phyloP scores from a whole-genome alignment of 2,113 vertebrate genomes.

The Alligator sinensis region DNA sequence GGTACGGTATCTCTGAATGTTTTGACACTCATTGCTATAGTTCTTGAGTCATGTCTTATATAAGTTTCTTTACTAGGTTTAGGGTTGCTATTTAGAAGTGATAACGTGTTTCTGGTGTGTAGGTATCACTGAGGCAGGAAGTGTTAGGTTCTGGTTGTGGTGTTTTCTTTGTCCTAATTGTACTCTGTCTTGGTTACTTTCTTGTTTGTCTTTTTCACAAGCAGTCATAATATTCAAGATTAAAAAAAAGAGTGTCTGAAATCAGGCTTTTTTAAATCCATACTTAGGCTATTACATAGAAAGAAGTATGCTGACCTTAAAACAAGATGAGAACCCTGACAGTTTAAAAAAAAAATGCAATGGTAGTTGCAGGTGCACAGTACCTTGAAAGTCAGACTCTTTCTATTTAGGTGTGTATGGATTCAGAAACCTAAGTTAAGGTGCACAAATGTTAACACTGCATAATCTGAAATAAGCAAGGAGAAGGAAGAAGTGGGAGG shows the following conservation, averaged over 20 bases:
- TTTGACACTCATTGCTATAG: slow-evolving; percentile 53
- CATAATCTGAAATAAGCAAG: slow-evolving; percentile 13
- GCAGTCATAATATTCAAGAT: background rate
- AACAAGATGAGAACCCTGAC: background rate
- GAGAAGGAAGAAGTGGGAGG: slow-evolving; percentile 25
- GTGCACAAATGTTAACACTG: background rate
- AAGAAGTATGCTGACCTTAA: background rate
- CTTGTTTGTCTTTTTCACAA: background rate
- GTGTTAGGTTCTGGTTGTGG: slow-evolving; percentile 7
- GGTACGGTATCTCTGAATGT: slow-evolving; percentile 55
- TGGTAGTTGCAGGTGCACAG: background rate
- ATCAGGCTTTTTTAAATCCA: background rate
- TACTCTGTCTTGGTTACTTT: background rate
- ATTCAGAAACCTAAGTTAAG: background rate
- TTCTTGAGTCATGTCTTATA: slow-evolving; percentile 56
- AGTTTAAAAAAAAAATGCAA: background rate
- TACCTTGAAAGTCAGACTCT: background rate
- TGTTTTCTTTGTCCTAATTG: slow-evolving; percentile 17
- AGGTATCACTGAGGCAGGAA: slow-evolving; percentile 21
- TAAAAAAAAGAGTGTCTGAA: background rate
- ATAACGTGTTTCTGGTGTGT: slow-evolving; percentile 31
- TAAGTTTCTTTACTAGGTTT: slow-evolving; percentile 70
- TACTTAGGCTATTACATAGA: background rate
- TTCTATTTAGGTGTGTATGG: background rate
- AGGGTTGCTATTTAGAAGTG: slow-evolving; percentile 68